Percentiles rank a stretch among this genome's conserved stretches.
These are phyloP conservation scores for Scolanthus callimorphus DNA, from an alignment of 92 coral and sea anemone genomes.

Conservation along the genomic window DNA sequence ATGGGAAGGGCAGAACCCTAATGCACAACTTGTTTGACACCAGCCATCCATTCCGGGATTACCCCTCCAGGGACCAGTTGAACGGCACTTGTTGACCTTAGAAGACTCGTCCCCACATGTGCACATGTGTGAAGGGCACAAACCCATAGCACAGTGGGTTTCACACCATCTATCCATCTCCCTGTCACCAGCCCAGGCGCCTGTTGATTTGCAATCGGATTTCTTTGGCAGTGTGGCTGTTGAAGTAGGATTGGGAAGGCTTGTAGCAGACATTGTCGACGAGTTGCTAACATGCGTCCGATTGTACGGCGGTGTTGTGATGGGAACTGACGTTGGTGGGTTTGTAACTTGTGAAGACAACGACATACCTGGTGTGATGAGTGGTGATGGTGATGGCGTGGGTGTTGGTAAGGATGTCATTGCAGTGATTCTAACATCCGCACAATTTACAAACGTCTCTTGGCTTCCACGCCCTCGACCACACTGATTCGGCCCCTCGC, in stretches of 20 bases:
- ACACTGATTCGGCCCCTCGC: slow-evolving; percentile 54
- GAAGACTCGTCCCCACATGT: no score
- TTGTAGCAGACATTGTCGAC: no score
- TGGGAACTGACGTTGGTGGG: no score
- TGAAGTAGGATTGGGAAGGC: slow-evolving; percentile 19
- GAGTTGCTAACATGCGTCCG: no score
- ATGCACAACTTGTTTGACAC: no score
- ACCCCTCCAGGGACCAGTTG: no score
- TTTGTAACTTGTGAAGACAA: slow-evolving; percentile 5
- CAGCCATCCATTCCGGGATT: no score
- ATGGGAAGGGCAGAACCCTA: no score
- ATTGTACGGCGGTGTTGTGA: no score
- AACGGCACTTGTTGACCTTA: no score
- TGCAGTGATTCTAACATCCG: slow-evolving; percentile 69
- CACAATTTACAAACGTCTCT: slow-evolving; percentile 94
- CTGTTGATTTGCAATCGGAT: slow-evolving; percentile 44
- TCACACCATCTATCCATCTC: slow-evolving; percentile 61
- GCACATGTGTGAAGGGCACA: slow-evolving; percentile 54
- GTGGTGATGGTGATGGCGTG: slow-evolving; percentile 7
- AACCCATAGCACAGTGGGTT: slow-evolving; percentile 40
- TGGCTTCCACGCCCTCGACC: slow-evolving; percentile 66
- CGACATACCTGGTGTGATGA: slow-evolving; percentile 16
- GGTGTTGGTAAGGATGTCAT: slow-evolving; percentile 30
- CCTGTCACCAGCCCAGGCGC: slow-evolving; percentile 42
- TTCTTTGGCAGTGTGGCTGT: slow-evolving; percentile 4